Base-by-base conservation (phyloP, 1,140 invertebrate species). In the Mylabris phalerata region DNA sequence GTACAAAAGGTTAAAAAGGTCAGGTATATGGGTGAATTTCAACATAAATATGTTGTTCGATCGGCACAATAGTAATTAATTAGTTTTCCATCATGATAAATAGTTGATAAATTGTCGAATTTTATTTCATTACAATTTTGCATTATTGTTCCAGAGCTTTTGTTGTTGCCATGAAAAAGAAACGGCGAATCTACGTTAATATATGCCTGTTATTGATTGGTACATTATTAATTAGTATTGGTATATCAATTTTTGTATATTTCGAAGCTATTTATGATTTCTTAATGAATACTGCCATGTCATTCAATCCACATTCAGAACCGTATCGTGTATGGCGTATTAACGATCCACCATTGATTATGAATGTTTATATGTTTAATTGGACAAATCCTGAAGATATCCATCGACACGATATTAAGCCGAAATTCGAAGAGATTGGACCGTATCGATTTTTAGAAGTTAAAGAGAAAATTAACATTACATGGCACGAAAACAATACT, bases 311-410 rank as follows among this genome's bases (percentile, higher is more conserved):
- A 9, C 46, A 47, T 26, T 61, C 62, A 32, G 51, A 65, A 51
- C 48, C 67, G 2, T 71, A 54, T 45, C 67, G 65, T 56, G 68
- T 63, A 9, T 73, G 72, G 72, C 55, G 50, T 38, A 67, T 47
- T 10, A 71, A 71, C 47, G 64, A 70, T 39, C 68, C 69, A 4
- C 69, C 69, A 7, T 38, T 73, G 7, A 57, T 56, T 11, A 81
- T 92, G 25, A 83, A 87, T 57, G 77, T 92, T 48, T 85, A 86
- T 68, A 75, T 92, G 55, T 92, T 88, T 69, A 92, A 92, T 73
- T 91, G 89, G 87, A 91, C 88, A 0, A 92, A 92, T 73, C 74
- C 85, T 0, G 71, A 84, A 10, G 74, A 83, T 4, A 80, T 87
- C 25, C 51, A 57, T 32, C 55, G 64, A 39, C 38, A 60, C 59